These are phyloP conservation scores for Riparia riparia DNA, from an alignment of 2,113 vertebrate genomes.

Conservation along the genomic window DNA sequence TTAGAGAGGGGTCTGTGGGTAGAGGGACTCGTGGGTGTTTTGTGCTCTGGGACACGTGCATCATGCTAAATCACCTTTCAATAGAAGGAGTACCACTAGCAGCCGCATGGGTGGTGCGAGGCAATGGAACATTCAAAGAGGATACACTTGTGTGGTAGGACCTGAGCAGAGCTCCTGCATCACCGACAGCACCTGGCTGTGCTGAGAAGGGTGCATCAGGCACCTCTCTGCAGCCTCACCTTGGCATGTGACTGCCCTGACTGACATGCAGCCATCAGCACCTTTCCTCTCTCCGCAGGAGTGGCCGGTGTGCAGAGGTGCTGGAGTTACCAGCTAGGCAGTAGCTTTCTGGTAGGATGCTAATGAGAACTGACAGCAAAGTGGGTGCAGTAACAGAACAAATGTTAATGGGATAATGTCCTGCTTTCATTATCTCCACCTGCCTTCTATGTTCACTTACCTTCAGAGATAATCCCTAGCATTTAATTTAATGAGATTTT, in stretches of 20 bases:
- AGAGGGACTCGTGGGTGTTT: not conserved
- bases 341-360: not conserved
- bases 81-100: not conserved
- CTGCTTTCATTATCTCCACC: slow-evolving; percentile 31
- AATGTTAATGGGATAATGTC: slow-evolving; percentile 8
- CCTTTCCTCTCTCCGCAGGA: not conserved
- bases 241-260: not conserved
- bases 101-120: not conserved
- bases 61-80: not conserved
- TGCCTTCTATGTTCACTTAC: slow-evolving; percentile 20
- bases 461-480: slow-evolving; percentile 19
- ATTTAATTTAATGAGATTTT: slow-evolving; percentile 36
- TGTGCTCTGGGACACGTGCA: not conserved
- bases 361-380: not conserved
- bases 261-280: fast-evolving
- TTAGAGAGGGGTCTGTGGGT: not conserved
- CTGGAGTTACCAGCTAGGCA: not conserved
- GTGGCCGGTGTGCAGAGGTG: not conserved
- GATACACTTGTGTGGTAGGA: not conserved
- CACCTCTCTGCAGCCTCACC: not conserved
- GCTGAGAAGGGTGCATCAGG: not conserved
- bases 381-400: not conserved
- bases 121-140: not conserved
- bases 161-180: not conserved
- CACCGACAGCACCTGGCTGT: not conserved